These are phyloP conservation scores for Struthio camelus DNA, from an alignment of 2,113 vertebrate genomes.

Conservation along the genomic window DNA sequence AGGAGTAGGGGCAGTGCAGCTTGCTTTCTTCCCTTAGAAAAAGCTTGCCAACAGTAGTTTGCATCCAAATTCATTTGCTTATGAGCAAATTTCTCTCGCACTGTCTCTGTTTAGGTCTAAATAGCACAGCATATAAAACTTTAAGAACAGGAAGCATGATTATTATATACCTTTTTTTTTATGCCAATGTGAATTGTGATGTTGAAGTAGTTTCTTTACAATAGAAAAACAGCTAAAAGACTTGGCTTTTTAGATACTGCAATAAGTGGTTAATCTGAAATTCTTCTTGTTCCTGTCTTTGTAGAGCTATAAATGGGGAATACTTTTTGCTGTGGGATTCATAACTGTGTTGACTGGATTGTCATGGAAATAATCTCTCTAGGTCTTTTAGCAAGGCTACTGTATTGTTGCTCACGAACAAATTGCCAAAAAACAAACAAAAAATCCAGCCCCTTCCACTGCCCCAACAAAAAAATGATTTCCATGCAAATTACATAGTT, in stretches of 20 bases:
- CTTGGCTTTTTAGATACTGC: neutral
- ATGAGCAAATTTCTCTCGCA: neutral
- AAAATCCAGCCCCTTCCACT: neutral
- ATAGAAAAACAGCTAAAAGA: neutral
- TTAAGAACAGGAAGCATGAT: neutral
- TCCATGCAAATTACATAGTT: neutral
- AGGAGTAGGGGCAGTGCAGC: neutral
- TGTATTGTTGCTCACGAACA: neutral
- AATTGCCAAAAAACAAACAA: neutral
- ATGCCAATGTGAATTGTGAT: neutral
- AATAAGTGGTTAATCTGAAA: neutral
- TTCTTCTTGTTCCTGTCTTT: neutral
- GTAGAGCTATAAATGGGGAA: neutral
- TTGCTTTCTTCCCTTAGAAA: neutral
- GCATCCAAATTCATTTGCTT: neutral
- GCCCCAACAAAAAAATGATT: neutral
- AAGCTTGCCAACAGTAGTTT: neutral
- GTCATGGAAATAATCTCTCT: neutral
- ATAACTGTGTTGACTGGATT: neutral
- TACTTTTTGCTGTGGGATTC: neutral
- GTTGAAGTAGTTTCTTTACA: neutral
- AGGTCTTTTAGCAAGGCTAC: neutral
- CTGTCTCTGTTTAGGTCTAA: neutral
- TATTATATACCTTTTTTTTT: neutral
- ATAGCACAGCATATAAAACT: neutral